These are phyloP conservation scores for Lepus timidus DNA, from an alignment of 2,113 vertebrate genomes.

Conservation along the genomic window DNA sequence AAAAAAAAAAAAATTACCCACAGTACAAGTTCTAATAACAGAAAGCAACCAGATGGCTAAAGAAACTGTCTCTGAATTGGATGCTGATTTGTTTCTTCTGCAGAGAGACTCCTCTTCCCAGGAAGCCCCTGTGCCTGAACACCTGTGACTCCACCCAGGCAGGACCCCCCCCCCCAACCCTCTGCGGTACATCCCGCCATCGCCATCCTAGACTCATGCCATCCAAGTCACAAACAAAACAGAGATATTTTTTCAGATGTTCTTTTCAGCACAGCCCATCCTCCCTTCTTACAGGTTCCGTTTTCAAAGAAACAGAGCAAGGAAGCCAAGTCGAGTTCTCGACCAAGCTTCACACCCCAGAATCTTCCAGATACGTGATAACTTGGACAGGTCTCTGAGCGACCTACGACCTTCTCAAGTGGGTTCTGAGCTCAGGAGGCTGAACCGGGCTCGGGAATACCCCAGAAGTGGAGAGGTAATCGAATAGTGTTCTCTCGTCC, in stretches of 20 bases:
- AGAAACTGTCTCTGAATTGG: conserved; percentile 52
- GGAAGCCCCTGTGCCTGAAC: background rate
- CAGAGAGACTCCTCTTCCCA: background rate
- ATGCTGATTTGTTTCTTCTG: background rate
- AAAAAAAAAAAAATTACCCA: background rate
- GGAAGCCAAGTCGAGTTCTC: conserved; percentile 37
- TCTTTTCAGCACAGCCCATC: background rate
- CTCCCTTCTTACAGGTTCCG: background rate
- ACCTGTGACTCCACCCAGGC: background rate
- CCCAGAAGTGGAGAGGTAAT: background rate
- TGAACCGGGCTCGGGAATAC: background rate
- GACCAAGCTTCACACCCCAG: background rate
- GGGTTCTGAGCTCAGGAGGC: background rate
- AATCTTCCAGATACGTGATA: conserved; percentile 8
- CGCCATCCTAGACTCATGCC: background rate
- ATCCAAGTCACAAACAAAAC: background rate
- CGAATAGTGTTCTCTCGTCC: background rate
- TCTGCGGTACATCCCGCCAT: background rate
- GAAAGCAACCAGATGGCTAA: background rate
- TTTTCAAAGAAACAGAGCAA: conserved; percentile 67
- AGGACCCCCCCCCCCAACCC: background rate
- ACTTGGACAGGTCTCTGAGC: background rate
- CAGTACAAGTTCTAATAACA: conserved; percentile 35
- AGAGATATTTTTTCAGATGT: conserved; percentile 37
- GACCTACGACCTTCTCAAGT: background rate